These are phyloP conservation scores for Geothlypis trichas DNA, from an alignment of 2,113 vertebrate genomes.

Conservation along the genomic window DNA sequence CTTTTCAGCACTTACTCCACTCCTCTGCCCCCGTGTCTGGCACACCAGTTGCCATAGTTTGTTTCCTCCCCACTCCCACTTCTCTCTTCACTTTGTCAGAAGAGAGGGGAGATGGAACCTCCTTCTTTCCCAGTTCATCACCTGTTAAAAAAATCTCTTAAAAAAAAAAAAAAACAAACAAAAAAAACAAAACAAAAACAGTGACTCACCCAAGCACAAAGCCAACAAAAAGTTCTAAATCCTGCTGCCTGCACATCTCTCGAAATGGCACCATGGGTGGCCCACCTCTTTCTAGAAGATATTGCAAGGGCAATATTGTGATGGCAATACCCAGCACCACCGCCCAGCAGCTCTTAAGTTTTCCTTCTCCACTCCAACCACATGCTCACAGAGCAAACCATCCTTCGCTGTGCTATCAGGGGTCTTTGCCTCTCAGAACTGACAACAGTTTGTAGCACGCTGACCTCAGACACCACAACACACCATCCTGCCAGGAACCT, in stretches of 20 bases:
- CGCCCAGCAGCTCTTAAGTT: background rate
- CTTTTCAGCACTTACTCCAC: background rate
- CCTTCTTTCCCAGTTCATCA: background rate
- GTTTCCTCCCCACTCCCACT: background rate
- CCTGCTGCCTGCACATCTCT: background rate
- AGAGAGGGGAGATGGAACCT: background rate
- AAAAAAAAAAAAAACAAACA: background rate
- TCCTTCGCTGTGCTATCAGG: fast-evolving
- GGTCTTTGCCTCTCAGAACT: background rate
- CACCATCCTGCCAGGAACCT: background rate
- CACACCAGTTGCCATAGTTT: background rate
- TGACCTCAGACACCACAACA: background rate
- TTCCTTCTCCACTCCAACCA: background rate
- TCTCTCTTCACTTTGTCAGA: background rate
- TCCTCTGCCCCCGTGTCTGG: background rate
- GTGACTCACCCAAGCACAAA: background rate
- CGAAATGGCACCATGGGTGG: background rate
- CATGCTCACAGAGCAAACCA: fast-evolving
- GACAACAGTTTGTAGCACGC: fast-evolving
- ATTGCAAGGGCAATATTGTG: fast-evolving
- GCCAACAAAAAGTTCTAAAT: background rate
- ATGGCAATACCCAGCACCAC: fast-evolving
- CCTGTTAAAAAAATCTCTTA: background rate
- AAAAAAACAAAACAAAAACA: background rate
- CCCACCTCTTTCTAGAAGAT: fast-evolving